phyloP scores from a whole-genome alignment of 1,140 invertebrate genomes.

The Drosophila carrolli region DNA sequence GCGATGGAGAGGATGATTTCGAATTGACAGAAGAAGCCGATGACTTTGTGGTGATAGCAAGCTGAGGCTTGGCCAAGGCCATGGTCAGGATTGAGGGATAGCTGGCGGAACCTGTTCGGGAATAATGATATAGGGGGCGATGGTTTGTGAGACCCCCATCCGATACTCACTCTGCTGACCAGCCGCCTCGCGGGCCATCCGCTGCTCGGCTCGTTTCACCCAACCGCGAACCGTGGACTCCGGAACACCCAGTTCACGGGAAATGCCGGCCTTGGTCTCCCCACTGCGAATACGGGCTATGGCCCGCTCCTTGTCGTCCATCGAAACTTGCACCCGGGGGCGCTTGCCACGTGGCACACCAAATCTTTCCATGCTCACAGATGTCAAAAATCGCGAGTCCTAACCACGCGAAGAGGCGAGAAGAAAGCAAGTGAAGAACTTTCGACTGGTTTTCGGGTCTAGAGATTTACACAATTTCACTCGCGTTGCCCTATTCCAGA shows the following conservation, averaged over 20 bases:
- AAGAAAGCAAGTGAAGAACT: slow-evolving; percentile 13
- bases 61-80: slow-evolving; percentile 23
- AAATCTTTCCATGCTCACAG: slow-evolving; percentile 42
- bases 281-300: slow-evolving; percentile 66
- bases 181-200: slow-evolving; percentile 41
- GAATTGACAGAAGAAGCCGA: neutral
- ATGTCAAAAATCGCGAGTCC: neutral
- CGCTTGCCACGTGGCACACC: slow-evolving; percentile 66
- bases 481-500: slow-evolving; percentile 20
- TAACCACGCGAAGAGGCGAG: neutral
- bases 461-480: slow-evolving; percentile 23
- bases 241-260: slow-evolving; percentile 66
- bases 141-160: neutral
- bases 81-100: slow-evolving; percentile 22
- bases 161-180: slow-evolving; percentile 25
- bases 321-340: slow-evolving; percentile 62
- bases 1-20: neutral
- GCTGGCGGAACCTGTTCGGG: neutral
- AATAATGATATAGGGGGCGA: neutral
- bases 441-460: slow-evolving; percentile 25
- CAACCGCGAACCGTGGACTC: slow-evolving; percentile 73
- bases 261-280: slow-evolving; percentile 72
- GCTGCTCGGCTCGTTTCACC: slow-evolving; percentile 70
- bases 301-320: slow-evolving; percentile 64
- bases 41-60: slow-evolving; percentile 1